Conservation (phyloP, 2,113 vertebrate species). For the Strix aluco region DNA sequence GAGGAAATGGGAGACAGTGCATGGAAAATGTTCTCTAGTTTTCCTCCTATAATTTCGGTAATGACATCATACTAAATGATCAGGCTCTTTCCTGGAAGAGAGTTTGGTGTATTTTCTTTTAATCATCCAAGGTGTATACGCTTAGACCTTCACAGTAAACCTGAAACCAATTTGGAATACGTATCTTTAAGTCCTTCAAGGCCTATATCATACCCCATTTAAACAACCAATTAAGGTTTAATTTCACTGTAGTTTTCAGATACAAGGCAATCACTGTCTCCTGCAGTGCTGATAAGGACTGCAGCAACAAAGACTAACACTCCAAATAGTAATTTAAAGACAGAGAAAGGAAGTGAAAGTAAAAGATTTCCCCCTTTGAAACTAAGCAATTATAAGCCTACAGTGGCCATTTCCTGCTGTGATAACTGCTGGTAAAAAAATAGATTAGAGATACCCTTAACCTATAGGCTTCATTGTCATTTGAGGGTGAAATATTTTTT, state of each 20-base stretch:
- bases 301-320: constrained; percentile 37
- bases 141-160: neutral
- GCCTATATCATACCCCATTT: constrained; percentile 26
- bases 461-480: neutral
- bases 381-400: constrained; percentile 14
- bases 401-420: constrained; percentile 15
- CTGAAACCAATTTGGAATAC: neutral
- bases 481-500: neutral
- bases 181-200: constrained; percentile 34
- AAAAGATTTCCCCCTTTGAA: constrained; percentile 7
- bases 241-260: constrained; percentile 54
- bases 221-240: constrained; percentile 66
- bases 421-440: constrained; percentile 14
- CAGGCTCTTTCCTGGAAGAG: neutral
- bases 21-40: neutral
- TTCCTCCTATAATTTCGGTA: neutral
- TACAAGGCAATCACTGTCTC: constrained; percentile 49
- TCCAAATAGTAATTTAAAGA: constrained; percentile 42
- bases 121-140: neutral
- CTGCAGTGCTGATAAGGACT: constrained; percentile 47
- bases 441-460: neutral
- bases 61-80: neutral
- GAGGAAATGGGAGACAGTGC: neutral
- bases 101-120: neutral
- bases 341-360: constrained; percentile 23